phyloP scores from a whole-genome alignment of 2,888 invertebrate genomes.

The Nesidiocoris tenuis region DNA sequence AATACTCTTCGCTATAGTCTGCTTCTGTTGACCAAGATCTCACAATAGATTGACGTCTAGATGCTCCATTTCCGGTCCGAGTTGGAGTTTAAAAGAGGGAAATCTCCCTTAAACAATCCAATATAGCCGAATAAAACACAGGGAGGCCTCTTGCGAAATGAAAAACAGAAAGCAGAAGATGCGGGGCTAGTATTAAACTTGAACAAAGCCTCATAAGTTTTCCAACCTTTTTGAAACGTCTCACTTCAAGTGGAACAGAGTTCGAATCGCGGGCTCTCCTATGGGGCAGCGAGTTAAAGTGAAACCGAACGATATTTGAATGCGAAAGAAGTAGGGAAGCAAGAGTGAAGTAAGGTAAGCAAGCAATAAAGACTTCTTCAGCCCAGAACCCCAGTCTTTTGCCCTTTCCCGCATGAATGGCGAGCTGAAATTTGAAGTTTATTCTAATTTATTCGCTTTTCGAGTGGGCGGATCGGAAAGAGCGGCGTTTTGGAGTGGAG shows the following conservation, averaged over 20 bases:
- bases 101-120: background rate
- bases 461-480: slow-evolving; percentile 11
- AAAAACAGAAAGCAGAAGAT: background rate
- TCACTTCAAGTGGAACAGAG: background rate
- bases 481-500: background rate
- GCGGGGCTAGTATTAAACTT: background rate
- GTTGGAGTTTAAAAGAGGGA: background rate
- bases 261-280: background rate
- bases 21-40: no score
- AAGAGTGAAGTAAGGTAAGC: slow-evolving; percentile 37
- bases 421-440: slow-evolving; percentile 49
- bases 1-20: no score
- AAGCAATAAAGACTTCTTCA: slow-evolving; percentile 41
- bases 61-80: background rate
- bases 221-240: background rate
- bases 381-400: background rate
- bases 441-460: slow-evolving; percentile 48
- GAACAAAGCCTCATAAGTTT: background rate
- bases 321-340: slow-evolving; percentile 6
- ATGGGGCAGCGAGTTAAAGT: background rate
- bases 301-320: slow-evolving; percentile 14
- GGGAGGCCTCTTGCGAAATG: background rate
- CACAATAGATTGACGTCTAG: background rate
- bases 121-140: background rate
- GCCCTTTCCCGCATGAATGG: slow-evolving; percentile 47